A percentile compares a stretch with the other conserved stretches of the same genome.
Conservation (phyloP, 2,113 vertebrate species). For the Hypomesus transpacificus region DNA sequence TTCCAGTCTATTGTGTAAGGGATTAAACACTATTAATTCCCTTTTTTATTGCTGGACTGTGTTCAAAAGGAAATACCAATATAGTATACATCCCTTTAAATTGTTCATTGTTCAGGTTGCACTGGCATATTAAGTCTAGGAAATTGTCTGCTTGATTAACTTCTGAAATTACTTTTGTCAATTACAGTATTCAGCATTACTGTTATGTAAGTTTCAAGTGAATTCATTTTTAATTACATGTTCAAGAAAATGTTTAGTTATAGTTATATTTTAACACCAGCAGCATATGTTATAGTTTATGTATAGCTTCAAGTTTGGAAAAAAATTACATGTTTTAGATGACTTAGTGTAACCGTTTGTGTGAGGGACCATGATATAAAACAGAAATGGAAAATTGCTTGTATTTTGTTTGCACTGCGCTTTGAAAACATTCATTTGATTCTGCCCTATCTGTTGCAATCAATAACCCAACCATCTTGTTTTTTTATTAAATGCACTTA, state of each 20-base stretch:
- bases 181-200: not conserved
- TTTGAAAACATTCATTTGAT: conserved; percentile 97
- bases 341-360: conserved; percentile 85
- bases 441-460: conserved; percentile 98
- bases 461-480: conserved; percentile 99
- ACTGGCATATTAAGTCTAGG: not conserved
- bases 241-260: conserved; percentile 49
- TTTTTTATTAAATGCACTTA: conserved; percentile 99
- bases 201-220: conserved; percentile 43
- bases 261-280: conserved; percentile 60
- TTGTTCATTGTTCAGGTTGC: not conserved
- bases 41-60: too few species aligned
- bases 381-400: conserved; percentile 92
- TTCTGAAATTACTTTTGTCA: not conserved
- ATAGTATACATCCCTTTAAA: too few species aligned
- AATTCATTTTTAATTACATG: conserved; percentile 43
- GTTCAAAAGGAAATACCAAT: not conserved
- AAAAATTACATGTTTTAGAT: conserved; percentile 90
- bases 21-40: too few species aligned
- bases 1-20: too few species aligned
- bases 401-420: conserved; percentile 96
- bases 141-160: conserved; percentile 4
- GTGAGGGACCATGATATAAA: conserved; percentile 86
- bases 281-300: conserved; percentile 75
- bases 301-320: conserved; percentile 79